These are phyloP conservation scores for Cancer borealis DNA, from an alignment of 2,888 invertebrate genomes.

Conservation along the genomic window DNA sequence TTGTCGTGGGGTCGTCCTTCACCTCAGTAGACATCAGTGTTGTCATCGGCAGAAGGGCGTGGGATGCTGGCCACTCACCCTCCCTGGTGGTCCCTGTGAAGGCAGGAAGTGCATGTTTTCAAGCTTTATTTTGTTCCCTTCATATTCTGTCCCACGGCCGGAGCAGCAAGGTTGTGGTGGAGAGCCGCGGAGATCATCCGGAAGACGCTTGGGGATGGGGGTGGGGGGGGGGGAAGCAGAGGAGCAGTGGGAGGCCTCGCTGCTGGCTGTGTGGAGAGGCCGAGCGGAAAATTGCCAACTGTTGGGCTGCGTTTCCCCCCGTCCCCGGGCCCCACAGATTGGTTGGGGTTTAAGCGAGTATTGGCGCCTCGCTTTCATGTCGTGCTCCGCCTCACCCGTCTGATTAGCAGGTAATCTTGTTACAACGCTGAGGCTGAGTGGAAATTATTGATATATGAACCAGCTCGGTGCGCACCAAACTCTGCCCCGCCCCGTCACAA, in stretches of 20 bases:
- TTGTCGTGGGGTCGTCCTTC: neutral
- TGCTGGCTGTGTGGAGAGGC: neutral
- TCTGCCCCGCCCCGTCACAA: neutral
- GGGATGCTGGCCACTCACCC: neutral
- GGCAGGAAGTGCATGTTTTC: neutral
- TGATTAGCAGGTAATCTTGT: slow-evolving; percentile 52
- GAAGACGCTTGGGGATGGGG: neutral
- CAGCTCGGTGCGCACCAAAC: too few species aligned
- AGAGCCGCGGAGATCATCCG: neutral
- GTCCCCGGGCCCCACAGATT: neutral
- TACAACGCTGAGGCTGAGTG: slow-evolving; percentile 4
- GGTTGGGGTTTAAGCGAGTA: slow-evolving; percentile 29
- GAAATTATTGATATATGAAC: slow-evolving; percentile 50
- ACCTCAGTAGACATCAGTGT: neutral
- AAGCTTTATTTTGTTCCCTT: neutral
- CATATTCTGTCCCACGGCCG: neutral
- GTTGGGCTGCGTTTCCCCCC: neutral
- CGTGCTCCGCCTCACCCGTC: slow-evolving; percentile 25
- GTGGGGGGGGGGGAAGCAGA: neutral
- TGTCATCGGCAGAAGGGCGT: neutral
- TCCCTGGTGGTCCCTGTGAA: neutral
- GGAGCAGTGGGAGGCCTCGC: neutral
- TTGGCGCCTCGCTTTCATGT: slow-evolving; percentile 43
- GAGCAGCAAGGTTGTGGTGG: neutral
- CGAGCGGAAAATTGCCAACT: slow-evolving; percentile 51